phyloP scores from a whole-genome alignment of 2,797 vertebrate species.

The Arnoldichthys spilopterus region DNA sequence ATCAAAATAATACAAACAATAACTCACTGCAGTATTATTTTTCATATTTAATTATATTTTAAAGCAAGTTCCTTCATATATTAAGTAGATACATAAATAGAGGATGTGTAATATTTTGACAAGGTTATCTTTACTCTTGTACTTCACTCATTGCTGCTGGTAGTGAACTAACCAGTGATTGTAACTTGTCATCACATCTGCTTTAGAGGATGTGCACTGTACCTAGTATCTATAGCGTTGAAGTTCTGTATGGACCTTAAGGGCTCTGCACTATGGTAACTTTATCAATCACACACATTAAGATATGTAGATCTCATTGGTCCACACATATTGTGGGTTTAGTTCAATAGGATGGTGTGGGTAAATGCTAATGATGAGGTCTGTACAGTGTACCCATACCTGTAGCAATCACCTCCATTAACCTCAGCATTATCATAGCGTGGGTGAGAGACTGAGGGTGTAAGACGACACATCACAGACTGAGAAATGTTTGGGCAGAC shows the following conservation, averaged over 20 bases:
- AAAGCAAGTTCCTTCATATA: background rate
- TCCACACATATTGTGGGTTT: slow-evolving; percentile 39
- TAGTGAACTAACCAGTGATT: background rate
- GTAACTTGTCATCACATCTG: background rate
- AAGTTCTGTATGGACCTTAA: background rate
- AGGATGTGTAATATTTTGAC: background rate
- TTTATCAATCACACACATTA: slow-evolving; percentile 32
- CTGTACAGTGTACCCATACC: slow-evolving; percentile 59
- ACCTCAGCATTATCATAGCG: slow-evolving; percentile 69
- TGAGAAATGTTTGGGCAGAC: slow-evolving; percentile 12
- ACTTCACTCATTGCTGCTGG: background rate
- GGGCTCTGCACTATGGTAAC: background rate
- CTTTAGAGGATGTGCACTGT: background rate
- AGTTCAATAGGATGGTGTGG: slow-evolving; percentile 40
- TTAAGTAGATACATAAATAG: background rate
- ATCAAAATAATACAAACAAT: background rate
- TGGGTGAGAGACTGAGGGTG: slow-evolving; percentile 45
- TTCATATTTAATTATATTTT: background rate
- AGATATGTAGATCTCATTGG: slow-evolving; percentile 17
- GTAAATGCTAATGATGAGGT: slow-evolving; percentile 66
- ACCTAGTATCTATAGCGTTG: background rate
- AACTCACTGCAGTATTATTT: background rate
- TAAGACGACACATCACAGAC: slow-evolving; percentile 5
- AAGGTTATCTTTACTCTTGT: background rate
- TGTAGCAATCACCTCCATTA: slow-evolving; percentile 45